Evolutionary conservation across 2,113 vertebrate species (phyloP), one percentile per base, ranked within the genome.

Genomic region (Hippocampus zosterae): DNA sequence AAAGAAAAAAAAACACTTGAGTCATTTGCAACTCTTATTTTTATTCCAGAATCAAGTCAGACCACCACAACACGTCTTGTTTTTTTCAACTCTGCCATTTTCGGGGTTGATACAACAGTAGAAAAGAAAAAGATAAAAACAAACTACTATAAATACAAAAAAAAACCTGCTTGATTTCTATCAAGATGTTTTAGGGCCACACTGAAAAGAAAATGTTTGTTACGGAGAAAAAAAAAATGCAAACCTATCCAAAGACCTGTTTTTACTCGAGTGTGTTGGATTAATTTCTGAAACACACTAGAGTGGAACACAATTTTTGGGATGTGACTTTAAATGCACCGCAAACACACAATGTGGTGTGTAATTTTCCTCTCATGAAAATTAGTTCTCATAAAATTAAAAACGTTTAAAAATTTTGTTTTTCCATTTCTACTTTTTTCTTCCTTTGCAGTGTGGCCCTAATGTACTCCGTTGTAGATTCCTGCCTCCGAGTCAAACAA

Each of bases 41-140:
- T 92, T 93, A 92, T 93, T 93, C 85, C 84, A 86, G 86, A 92
- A 89, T 89, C 83, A 89, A 86, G 85, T 86, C 87, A 86, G 84
- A 84, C 84, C 81, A 83, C 79, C 84, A 86, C 84, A 79, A 78
- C 85, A 91, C 90, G 89, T 87, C 78, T 81, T 81, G 73, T 83
- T 40, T 13, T 18, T 80, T 83, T 77, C 66, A 90, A 85, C 88
- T 90, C 86, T 84, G 63, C n/a, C 23, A 27, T 84, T 81, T 87
- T 81, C 88, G 85, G 78, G 85, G 85, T 88, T 79, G 77, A 87
- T 81, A 88, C 78, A 89, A 89, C 78, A 85, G 87, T 91, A 88
- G 87, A 89, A 90, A 91, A 89, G 52, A 83, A 85, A 62, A 55
- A 81, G 3, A 48, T 48, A 75, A 88, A 84, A 86, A 82, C 85